Base-by-base conservation (phyloP, 2,888 invertebrate species). In the Caenorhabditis sulstoni region DNA sequence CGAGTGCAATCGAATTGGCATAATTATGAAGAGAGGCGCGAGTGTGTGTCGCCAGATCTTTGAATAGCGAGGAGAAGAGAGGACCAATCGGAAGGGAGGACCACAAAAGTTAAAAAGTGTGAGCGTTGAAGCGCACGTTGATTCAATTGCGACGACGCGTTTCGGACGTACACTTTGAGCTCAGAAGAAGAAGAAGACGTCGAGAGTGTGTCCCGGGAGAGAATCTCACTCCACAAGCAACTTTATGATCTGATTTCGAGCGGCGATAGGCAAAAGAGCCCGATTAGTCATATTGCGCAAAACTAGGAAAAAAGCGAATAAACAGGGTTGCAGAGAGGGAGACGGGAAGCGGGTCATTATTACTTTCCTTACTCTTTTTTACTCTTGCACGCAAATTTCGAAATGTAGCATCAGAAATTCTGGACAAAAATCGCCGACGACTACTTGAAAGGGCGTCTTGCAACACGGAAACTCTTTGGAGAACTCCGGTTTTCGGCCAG, bases 111-210 rank as follows among this genome's bases (percentile, higher is more conserved):
- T 68, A 68, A 68, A 29, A 68, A 68, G 71, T 64, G 71, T 64
- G 62, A 71, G 71, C 71, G 64, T 64, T 71, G 71, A 64, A 71
- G 71, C 71, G 64, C 64, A 71, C 53, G 62, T 71, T 71, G 71
- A 71, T 71, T 71, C 71, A 64, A 71, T 71, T 71, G 22, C 45
- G 23, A 29, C 45, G 45, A 16, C n/a, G 20, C 20, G 8, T 47
- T 61, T 59, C 20, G 44, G 45, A 45, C 20, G 16, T 29, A 52
- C 20, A 61, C 47, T 61, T 29, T 35, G 44, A 44, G 55, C 35
- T 45, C 65, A 45, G 61, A 45, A 57, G 57, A 29, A 16, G 14
- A 41, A 59, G 61, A 49, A 49, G 37, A 49, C 61, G 29, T 41
- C 12, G 37, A 12, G 14, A 37, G 52, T 23, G 20, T n/a, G 53